phyloP scores from a whole-genome alignment of 2,797 vertebrate genomes.

The Falco peregrinus region DNA sequence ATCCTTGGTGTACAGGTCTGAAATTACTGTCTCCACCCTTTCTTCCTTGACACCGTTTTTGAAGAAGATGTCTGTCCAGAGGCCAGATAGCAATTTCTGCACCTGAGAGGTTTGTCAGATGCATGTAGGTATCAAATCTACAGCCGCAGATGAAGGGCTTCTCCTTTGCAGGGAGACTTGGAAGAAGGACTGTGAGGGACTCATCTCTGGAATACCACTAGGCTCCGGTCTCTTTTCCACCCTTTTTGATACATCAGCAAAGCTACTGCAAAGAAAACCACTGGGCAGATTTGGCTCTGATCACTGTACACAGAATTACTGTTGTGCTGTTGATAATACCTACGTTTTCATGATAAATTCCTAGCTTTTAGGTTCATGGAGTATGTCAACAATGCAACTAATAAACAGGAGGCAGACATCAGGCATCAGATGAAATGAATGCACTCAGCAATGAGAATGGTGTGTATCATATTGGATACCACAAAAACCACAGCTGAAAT shows the following conservation, averaged over 20 bases:
- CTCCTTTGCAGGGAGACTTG: background rate
- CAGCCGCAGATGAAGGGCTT: background rate
- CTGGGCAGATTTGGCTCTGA: background rate
- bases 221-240: background rate
- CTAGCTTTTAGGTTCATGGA: slow-evolving; percentile 37
- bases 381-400: slow-evolving; percentile 15
- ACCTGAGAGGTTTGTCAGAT: background rate
- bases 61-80: background rate
- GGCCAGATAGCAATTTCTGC: background rate
- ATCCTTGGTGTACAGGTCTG: background rate
- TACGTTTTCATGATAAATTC: slow-evolving; percentile 50
- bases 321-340: slow-evolving; percentile 2
- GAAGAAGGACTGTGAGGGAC: background rate
- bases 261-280: background rate
- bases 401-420: slow-evolving; percentile 43
- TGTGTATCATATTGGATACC: slow-evolving; percentile 41
- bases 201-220: background rate
- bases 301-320: background rate
- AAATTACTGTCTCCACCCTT: background rate
- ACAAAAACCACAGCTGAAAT: slow-evolving; percentile 53
- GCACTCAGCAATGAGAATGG: slow-evolving; percentile 14
- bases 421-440: slow-evolving; percentile 25
- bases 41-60: background rate
- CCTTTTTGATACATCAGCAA: background rate
- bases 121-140: background rate